A percentile compares a stretch with the other conserved stretches of the same genome.
Evolutionary conservation across 2,888 invertebrate species (phyloP).

Genomic region (Antheraea assamensis): DNA sequence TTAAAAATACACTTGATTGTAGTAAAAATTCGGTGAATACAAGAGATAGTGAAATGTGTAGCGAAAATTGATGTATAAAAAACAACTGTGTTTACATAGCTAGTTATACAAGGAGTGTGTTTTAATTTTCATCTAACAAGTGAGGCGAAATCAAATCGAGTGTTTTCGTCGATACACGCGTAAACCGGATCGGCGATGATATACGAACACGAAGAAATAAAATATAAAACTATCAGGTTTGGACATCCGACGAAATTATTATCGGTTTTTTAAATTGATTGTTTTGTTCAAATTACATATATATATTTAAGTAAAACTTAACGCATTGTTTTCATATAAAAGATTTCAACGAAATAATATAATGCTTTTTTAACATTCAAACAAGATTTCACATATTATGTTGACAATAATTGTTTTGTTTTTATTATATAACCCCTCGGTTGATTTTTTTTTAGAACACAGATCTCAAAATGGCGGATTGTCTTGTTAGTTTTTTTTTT

Average conservation of each 20-base stretch:
- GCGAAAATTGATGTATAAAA: background rate
- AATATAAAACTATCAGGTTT: constrained; percentile 5
- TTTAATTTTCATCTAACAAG: background rate
- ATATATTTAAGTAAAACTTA: background rate
- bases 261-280: background rate
- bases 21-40: background rate
- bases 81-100: background rate
- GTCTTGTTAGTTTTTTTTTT: too few relatives aligned
- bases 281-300: background rate
- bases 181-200: background rate
- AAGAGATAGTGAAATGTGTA: background rate
- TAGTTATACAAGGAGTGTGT: background rate
- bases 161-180: background rate
- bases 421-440: background rate
- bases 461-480: too few relatives aligned
- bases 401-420: background rate
- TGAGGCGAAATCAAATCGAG: background rate
- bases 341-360: constrained; percentile 1
- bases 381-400: background rate
- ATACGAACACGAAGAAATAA: background rate
- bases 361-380: background rate
- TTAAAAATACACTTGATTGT: background rate
- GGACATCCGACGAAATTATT: background rate
- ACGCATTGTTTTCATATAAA: background rate
- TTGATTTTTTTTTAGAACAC: background rate